These are phyloP conservation scores for Zaprionus taronus DNA, from an alignment of 1,140 invertebrate species.

Conservation along the genomic window DNA sequence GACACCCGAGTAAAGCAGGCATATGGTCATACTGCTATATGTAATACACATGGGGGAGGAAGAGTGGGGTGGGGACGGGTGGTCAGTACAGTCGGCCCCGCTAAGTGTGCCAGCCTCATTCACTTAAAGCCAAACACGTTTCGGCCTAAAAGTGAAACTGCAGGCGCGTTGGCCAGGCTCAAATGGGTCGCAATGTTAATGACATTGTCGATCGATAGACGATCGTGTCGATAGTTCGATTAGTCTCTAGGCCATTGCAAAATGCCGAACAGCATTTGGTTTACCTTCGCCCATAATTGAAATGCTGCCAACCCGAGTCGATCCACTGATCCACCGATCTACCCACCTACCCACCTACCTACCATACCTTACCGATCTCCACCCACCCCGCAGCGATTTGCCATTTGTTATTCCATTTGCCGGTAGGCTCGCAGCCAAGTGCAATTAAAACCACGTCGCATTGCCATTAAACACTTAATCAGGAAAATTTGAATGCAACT, in stretches of 20 bases:
- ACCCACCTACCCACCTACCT: constrained; percentile 47
- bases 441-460: constrained; percentile 79
- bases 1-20: background rate
- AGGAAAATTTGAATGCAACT: constrained; percentile 80
- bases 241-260: constrained; percentile 49
- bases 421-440: constrained; percentile 11
- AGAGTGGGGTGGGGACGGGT: background rate
- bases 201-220: constrained; percentile 30
- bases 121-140: constrained; percentile 52
- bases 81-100: background rate
- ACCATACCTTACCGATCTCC: background rate
- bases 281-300: constrained; percentile 59
- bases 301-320: constrained; percentile 52
- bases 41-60: background rate
- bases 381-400: constrained; percentile 3
- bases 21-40: constrained; percentile 1
- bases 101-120: constrained; percentile 28
- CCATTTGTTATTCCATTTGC: constrained; percentile 1
- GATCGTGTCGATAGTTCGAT: constrained; percentile 2
- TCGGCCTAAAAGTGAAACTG: constrained; percentile 43
- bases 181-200: constrained; percentile 40
- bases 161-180: constrained; percentile 10
- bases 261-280: constrained; percentile 20
- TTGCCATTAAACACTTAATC: constrained; percentile 76
- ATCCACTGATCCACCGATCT: background rate